These are phyloP conservation scores for Drosophila mojavensis DNA, from an alignment of 1,140 invertebrate species.

Conservation along the genomic window DNA sequence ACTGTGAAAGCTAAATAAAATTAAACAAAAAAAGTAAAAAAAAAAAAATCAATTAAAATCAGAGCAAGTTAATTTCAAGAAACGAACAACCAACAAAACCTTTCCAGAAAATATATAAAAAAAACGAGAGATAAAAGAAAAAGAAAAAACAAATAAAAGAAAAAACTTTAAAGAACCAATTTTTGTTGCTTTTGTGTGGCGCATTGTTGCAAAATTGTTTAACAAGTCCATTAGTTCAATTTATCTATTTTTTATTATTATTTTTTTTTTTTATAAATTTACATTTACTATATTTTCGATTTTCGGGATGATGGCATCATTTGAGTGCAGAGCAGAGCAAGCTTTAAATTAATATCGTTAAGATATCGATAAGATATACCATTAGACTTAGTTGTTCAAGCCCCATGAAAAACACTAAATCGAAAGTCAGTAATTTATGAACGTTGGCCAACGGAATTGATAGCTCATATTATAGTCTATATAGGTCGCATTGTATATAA, in stretches of 20 bases:
- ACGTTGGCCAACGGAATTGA: slow-evolving; percentile 30
- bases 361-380: slow-evolving; percentile 23
- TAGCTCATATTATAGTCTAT: slow-evolving; percentile 13
- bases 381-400: neutral
- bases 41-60: slow-evolving; percentile 62
- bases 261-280: slow-evolving; percentile 11
- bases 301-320: slow-evolving; percentile 72
- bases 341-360: slow-evolving; percentile 14
- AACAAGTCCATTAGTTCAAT: slow-evolving; percentile 2
- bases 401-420: neutral
- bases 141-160: slow-evolving; percentile 69
- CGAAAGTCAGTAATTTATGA: slow-evolving; percentile 59
- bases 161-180: slow-evolving; percentile 69
- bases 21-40: slow-evolving; percentile 53
- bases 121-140: slow-evolving; percentile 20
- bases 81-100: slow-evolving; percentile 55
- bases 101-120: slow-evolving; percentile 65
- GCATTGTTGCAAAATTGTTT: slow-evolving; percentile 56
- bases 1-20: slow-evolving; percentile 84
- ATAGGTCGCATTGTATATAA: slow-evolving; percentile 21
- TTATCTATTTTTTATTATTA: slow-evolving; percentile 8
- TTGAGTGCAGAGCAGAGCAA: slow-evolving; percentile 69
- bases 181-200: slow-evolving; percentile 65
- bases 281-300: slow-evolving; percentile 12
- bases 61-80: slow-evolving; percentile 61